Base-by-base conservation (phyloP, 1,140 invertebrate species). In the Oryctes rhinoceros region DNA sequence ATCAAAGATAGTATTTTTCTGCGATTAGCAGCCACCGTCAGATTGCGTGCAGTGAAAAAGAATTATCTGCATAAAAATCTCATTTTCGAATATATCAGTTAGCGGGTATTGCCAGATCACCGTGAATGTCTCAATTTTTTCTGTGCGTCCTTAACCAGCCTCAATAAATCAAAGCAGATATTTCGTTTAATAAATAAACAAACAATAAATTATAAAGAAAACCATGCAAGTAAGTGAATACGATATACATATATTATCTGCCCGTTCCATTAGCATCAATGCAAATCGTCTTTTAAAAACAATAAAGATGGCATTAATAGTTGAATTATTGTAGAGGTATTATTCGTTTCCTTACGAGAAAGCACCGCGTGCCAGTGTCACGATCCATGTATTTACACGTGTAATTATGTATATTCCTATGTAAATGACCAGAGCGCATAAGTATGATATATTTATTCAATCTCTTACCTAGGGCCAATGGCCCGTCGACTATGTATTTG, bases 371-470 rank as follows among this genome's bases (percentile, higher is more conserved):
- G 74, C 35, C 30, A 39, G 39, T 44, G 44, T 76, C 74, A 76
- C 74, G 74, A 76, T 76, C 30, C 74, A 48, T 76, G 74, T 76
- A 76, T 44, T 30, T 76, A 76, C 74, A 76, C 74, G 74, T 76
- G 74, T 76, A 76, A 76, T 76, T 76, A 76, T 76, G 74, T 76
- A 76, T 76, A 76, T 76, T 76, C 35, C 35, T 44, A 76, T 76
- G 74, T 47, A 76, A 76, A 76, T 76, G 35, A n/a, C 44, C 74
- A 47, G 15, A 48, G 74, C 37, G 65, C 65, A 37, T 76, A 76
- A 76, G 74, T 76, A 76, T 76, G 74, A 76, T 76, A 44, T 76
- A 76, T 76, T 76, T 76, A 76, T 76, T 76, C 74, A 48, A 48
- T 76, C 35, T 76, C 18, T 67, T 67, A 76, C 74, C 74, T 76